Base-by-base conservation (phyloP, 2,113 vertebrate species). In the Thermophis baileyi region DNA sequence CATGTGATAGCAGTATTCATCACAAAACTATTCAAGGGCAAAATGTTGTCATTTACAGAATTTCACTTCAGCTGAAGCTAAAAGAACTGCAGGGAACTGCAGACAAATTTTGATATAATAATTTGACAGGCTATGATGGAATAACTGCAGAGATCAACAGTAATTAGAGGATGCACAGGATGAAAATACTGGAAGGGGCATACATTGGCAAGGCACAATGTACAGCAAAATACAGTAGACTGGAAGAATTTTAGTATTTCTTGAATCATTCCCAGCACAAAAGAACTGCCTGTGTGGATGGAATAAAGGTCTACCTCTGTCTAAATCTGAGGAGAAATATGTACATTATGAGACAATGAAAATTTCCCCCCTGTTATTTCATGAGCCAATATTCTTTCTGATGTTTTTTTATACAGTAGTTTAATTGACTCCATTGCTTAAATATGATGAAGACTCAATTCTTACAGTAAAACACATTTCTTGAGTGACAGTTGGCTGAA, bases 61-160 rank as follows among this genome's bases (percentile, higher is more conserved):
- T 90, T 96, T 93, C 0, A 49, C 46, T 91, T 94, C 63, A 94
- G 18, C 46, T 89, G 89, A 94, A 93, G 27, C 18, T 92, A 69
- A 93, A 95, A 96, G 54, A 92, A 6, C 20, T 85, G 40, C 44
- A 89, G 74, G 60, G 44, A 93, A 20, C 8, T 92, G n/a, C 53
- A 92, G 90, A 46, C 18, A 55, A 96, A 93, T 87, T 69, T 55
- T 53, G 0, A 91, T 74, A 2, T n/a, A 69, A 25, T 54, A 91
- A 92, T 92, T n/a, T 93, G 89, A 94, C 93, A 88, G 40, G 12
- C 14, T 93, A 12, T 35, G 87, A 47, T 57, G 49, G 53, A 14
- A 81, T 92, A 93, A 0, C 44, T 49, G n/a, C 25, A 11, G 25
- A 85, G 47, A 50, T 24, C 20, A 92, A 86, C 3, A 46, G 89